These are phyloP conservation scores for Diogma glabrata DNA, from an alignment of 2,888 invertebrate species.

Conservation along the genomic window DNA sequence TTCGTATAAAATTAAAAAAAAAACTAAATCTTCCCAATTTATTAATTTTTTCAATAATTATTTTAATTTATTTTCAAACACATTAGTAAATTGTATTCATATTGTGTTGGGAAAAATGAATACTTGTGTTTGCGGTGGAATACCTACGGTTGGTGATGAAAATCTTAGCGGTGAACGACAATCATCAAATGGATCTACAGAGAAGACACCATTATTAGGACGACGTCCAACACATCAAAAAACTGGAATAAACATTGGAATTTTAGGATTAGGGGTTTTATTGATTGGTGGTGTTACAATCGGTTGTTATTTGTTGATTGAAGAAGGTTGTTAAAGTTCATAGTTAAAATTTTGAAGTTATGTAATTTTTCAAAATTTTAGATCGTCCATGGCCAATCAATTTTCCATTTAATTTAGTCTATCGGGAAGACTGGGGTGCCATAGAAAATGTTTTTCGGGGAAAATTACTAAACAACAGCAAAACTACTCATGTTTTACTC, in stretches of 20 bases:
- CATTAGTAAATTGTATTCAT: too few relatives aligned
- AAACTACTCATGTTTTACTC: slow-evolving; percentile 33
- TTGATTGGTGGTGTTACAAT: slow-evolving; percentile 23
- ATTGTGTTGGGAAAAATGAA: too few relatives aligned
- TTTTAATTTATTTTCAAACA: too few relatives aligned
- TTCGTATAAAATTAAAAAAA: too few relatives aligned
- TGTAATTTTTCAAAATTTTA: not conserved
- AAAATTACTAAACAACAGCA: slow-evolving; percentile 21
- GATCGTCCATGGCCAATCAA: not conserved
- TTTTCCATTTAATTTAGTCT: slow-evolving; percentile 26
- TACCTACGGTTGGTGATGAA: too few relatives aligned
- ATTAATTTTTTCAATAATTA: too few relatives aligned
- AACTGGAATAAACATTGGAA: not conserved
- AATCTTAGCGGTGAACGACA: too few relatives aligned
- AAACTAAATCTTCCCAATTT: too few relatives aligned
- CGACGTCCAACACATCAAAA: not conserved
- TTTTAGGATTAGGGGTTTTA: slow-evolving; percentile 24
- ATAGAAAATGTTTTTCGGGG: slow-evolving; percentile 15
- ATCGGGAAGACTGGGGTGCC: slow-evolving; percentile 28
- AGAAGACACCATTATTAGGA: slow-evolving; percentile 3
- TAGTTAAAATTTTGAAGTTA: not conserved
- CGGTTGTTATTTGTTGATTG: slow-evolving; percentile 28
- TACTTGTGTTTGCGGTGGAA: too few relatives aligned
- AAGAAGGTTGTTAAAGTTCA: slow-evolving; percentile 26
- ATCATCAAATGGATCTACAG: too few relatives aligned